Conservation (phyloP, 1,140 invertebrate species). For the Galleria mellonella region DNA sequence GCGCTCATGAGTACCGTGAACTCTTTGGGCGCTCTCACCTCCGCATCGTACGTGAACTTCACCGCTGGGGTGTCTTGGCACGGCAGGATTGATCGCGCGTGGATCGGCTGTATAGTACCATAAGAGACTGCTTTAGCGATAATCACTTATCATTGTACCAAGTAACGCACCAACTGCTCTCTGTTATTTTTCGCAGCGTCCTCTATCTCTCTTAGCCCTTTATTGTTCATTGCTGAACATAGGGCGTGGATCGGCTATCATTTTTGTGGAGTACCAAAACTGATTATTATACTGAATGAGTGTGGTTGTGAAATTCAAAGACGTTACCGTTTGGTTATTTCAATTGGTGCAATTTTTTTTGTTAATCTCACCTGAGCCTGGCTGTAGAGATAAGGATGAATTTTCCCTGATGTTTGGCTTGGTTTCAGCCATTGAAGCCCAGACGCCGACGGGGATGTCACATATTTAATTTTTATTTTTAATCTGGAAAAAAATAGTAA, state of each 20-base stretch:
- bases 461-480: constrained; percentile 82
- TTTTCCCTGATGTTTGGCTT: constrained; percentile 91
- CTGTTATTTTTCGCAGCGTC: no score
- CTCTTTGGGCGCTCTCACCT: constrained; percentile 84
- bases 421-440: constrained; percentile 94
- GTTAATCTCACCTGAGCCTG: constrained; percentile 85
- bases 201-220: no score
- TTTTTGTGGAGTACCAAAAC: no score
- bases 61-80: constrained; percentile 95
- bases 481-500: constrained; percentile 69
- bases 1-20: constrained; percentile 94
- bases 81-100: constrained; percentile 90
- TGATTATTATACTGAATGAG: no score
- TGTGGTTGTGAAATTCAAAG: no score
- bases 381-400: constrained; percentile 92
- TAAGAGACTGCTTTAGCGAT: no score
- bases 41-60: constrained; percentile 90
- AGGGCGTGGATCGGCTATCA: no score
- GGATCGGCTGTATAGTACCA: constrained; percentile 81
- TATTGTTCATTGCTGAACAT: no score
- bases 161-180: no score
- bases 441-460: constrained; percentile 82
- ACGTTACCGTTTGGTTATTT: no score
- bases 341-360: no score
- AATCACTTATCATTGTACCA: no score